Conservation (phyloP, 1,140 invertebrate species). For the Coelopa frigida region DNA sequence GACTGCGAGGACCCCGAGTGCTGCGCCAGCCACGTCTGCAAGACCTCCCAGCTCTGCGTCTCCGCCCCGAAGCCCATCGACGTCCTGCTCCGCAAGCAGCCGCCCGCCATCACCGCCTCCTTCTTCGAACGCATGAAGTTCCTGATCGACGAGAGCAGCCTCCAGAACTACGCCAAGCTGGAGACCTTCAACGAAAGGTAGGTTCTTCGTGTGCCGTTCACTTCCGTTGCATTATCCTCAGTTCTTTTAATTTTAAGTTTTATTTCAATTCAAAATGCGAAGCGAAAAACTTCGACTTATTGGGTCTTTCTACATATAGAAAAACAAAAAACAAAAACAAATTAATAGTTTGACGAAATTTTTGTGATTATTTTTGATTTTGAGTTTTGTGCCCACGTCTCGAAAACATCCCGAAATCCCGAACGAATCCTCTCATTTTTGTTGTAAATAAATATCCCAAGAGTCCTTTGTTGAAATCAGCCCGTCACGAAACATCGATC, state of each 20-base stretch:
- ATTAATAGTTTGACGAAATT: not conserved
- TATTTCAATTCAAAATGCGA: slow-evolving; percentile 40
- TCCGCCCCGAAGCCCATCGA: slow-evolving; percentile 89
- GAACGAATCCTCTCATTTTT: not conserved
- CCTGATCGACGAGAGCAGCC: slow-evolving; percentile 92
- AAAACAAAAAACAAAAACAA: not conserved
- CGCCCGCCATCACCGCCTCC: slow-evolving; percentile 89
- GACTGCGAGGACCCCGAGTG: slow-evolving; percentile 99
- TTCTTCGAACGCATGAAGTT: slow-evolving; percentile 99
- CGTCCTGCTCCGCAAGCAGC: slow-evolving; percentile 86
- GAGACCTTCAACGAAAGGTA: slow-evolving; percentile 97
- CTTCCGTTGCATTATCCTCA: not conserved
- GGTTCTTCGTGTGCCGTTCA: too few species aligned
- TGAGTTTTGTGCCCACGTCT: slow-evolving; percentile 14
- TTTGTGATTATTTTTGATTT: slow-evolving; percentile 9
- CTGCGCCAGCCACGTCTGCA: slow-evolving; percentile 73
- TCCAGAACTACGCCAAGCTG: slow-evolving; percentile 91
- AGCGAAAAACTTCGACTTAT: slow-evolving; percentile 20
- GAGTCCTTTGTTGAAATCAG: slow-evolving; percentile 38
- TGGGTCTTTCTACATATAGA: not conserved
- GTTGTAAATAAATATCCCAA: slow-evolving; percentile 11
- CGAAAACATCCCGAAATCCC: slow-evolving; percentile 2
- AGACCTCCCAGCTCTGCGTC: slow-evolving; percentile 79
- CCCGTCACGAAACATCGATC: not conserved
- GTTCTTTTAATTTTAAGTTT: slow-evolving; percentile 12